phyloP scores from a whole-genome alignment of 2,113 vertebrate genomes.

The Panthera tigris region DNA sequence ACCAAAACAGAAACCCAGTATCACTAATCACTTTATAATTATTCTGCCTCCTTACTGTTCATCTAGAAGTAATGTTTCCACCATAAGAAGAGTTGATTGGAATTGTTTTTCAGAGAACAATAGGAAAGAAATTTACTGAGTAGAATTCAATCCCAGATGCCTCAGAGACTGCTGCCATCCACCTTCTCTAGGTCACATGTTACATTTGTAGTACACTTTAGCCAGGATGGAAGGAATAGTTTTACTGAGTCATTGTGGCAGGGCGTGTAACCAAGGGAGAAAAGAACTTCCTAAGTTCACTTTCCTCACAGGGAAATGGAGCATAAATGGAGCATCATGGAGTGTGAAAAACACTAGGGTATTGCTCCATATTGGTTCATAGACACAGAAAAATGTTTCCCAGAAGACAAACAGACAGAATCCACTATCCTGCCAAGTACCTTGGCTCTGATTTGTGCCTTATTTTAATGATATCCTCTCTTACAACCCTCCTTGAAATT shows the following conservation, averaged over 20 bases:
- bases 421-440: background rate
- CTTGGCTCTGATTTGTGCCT: background rate
- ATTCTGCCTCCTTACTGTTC: background rate
- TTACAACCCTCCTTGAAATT: conserved; percentile 35
- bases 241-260: background rate
- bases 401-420: conserved; percentile 42
- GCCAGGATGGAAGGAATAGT: background rate
- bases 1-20: background rate
- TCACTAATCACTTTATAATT: background rate
- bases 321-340: background rate
- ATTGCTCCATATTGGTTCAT: background rate
- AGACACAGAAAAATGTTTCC: conserved; percentile 41
- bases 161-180: background rate
- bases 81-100: background rate
- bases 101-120: background rate
- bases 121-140: background rate
- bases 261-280: background rate
- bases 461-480: conserved; percentile 39
- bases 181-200: too few relatives aligned
- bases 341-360: background rate
- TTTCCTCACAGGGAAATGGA: background rate
- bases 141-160: background rate
- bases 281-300: background rate
- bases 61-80: background rate
- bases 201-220: background rate